Conservation (phyloP, 2,888 invertebrate genomes). For the Mactromeris polynyma region DNA sequence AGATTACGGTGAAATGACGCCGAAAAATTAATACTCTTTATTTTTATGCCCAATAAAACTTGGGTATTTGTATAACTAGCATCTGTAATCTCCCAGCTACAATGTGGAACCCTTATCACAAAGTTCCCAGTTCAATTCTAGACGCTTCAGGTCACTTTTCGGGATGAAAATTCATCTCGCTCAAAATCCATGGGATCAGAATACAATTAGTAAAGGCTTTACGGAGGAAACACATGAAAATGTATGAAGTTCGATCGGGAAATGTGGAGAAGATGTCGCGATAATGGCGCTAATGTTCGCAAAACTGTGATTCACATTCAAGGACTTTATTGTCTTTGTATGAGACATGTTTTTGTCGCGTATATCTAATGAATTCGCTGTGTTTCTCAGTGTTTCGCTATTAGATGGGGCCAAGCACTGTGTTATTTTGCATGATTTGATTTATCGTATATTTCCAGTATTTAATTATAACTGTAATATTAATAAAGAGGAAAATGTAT, state of each 20-base stretch:
- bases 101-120: constrained; percentile 49
- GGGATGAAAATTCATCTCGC: constrained; percentile 65
- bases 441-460: not conserved
- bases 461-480: not conserved
- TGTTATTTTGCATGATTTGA: not conserved
- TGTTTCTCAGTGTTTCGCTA: not conserved
- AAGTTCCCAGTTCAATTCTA: constrained; percentile 46
- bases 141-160: constrained; percentile 68
- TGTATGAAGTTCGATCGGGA: constrained; percentile 68
- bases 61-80: constrained; percentile 60
- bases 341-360: not conserved
- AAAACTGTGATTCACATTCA: constrained; percentile 28
- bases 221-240: constrained; percentile 59
- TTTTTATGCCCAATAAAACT: constrained; percentile 71
- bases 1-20: constrained; percentile 69
- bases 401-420: not conserved
- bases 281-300: constrained; percentile 28
- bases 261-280: constrained; percentile 33
- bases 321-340: not conserved
- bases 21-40: constrained; percentile 73
- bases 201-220: constrained; percentile 71
- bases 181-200: constrained; percentile 56
- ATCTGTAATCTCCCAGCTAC: constrained; percentile 56
- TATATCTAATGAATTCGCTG: not conserved
- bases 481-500: not conserved